These are phyloP conservation scores for Leptopilina drosophilae DNA, from an alignment of 2,888 invertebrate species.

Conservation along the genomic window DNA sequence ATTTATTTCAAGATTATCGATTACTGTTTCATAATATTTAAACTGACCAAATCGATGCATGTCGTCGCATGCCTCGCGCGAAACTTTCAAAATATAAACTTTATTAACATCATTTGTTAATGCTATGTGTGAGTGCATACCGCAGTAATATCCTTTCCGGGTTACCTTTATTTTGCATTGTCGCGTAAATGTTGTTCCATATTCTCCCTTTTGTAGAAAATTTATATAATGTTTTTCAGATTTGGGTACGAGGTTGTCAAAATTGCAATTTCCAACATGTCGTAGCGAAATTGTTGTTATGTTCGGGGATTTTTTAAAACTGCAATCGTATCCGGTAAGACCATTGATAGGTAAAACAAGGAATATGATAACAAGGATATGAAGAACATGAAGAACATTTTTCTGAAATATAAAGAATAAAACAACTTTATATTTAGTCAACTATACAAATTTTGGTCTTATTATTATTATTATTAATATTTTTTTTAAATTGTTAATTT, in stretches of 20 bases:
- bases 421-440: not conserved
- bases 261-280: not conserved
- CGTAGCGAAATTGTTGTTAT: not conserved
- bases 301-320: not conserved
- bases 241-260: not conserved
- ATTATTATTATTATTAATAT: too few species aligned
- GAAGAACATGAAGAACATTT: not conserved
- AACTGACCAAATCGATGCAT: not conserved
- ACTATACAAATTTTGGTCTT: not conserved
- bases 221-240: not conserved
- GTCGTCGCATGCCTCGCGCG: not conserved
- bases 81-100: not conserved
- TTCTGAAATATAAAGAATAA: not conserved
- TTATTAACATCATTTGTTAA: not conserved
- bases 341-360: not conserved
- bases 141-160: not conserved
- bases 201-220: not conserved
- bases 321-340: not conserved
- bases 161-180: not conserved
- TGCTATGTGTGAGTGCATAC: conserved; percentile 5
- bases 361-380: too few species aligned
- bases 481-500: not conserved
- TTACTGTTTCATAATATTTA: conserved; percentile 1
- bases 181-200: not conserved
- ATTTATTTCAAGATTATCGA: not conserved